These are phyloP conservation scores for Timema podura DNA, from an alignment of 2,888 invertebrate species.

Conservation along the genomic window DNA sequence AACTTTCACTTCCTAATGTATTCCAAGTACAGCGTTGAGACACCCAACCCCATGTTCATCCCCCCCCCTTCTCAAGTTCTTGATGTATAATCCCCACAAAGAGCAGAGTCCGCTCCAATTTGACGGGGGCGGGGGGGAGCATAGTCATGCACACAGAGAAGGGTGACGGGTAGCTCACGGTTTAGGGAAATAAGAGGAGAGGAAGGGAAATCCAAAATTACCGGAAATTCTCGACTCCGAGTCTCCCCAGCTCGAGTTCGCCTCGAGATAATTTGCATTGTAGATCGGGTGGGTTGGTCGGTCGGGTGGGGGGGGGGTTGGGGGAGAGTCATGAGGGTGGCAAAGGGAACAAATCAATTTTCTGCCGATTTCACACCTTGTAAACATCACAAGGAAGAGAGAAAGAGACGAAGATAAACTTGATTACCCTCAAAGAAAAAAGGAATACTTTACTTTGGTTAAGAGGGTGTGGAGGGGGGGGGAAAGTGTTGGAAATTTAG, in stretches of 20 bases:
- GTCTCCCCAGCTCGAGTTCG: not conserved
- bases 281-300: constrained; percentile 20
- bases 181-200: not conserved
- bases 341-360: constrained; percentile 34
- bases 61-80: not conserved
- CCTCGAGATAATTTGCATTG: constrained; percentile 31
- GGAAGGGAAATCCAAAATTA: constrained; percentile 23
- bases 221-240: constrained; percentile 22
- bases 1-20: constrained; percentile 1
- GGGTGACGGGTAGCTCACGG: not conserved
- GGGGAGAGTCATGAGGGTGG: not conserved
- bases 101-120: not conserved
- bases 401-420: not conserved
- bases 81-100: not conserved
- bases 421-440: not conserved
- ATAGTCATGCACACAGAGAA: not conserved
- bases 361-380: constrained; percentile 36
- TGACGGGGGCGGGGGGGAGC: not conserved
- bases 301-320: not conserved
- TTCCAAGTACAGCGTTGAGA: not conserved
- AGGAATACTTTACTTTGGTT: not conserved
- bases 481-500: not conserved
- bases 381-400: constrained; percentile 31
- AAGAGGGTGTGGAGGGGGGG: not conserved
- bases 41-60: not conserved